Evolutionary conservation across 2,888 invertebrate genomes (phyloP), one percentile per base, ranked within the genome.

Genomic region (Cheilosia scutellata): DNA sequence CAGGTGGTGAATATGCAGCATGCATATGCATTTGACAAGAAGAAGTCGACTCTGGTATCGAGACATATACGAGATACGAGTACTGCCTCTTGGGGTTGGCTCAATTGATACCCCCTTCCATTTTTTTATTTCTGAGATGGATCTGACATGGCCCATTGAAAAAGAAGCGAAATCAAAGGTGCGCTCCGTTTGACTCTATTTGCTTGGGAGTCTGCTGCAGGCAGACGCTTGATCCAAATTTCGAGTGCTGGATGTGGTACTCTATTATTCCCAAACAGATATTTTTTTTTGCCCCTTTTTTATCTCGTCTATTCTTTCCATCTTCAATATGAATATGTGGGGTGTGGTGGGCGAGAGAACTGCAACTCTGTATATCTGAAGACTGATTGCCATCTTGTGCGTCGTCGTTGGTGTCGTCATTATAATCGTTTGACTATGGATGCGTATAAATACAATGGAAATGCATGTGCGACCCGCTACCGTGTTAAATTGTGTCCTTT

Each of bases 211-310:
- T 86, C 80, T 75, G 71, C 79, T 76, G 71, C 84, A 86, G 76
- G 84, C 80, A 80, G 79, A 71, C 66, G 76, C 76, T 86, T 86
- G 84, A 76, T 80, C 84, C 76, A 80, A 86, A 80, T 80, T 71
- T 80, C 42, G 55, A 76, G 71, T 84, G 58, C 31, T 75, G 51
- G 25, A 70, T 51, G 66, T 58, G 68, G 42, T 37, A 55, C 68
- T 78, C 83, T 74, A 63, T 74, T 83, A 82, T 82, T 60, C 60
- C 65, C 55, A 62, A 72, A 62, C 62, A 62, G 25, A 37, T 37
- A 9, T 11, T 11, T 51, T 27, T 51, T 37, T 71, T 53, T 13
- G 55, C 7, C 31, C 53, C 47, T 16, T 33, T 20, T 55, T 42
- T 40, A 1, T 66, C 25, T n/a, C 11, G 13, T 9, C 37, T 31